Evolutionary conservation across 1,140 invertebrate species (phyloP).

Genomic region (Diorhabda carinulata): DNA sequence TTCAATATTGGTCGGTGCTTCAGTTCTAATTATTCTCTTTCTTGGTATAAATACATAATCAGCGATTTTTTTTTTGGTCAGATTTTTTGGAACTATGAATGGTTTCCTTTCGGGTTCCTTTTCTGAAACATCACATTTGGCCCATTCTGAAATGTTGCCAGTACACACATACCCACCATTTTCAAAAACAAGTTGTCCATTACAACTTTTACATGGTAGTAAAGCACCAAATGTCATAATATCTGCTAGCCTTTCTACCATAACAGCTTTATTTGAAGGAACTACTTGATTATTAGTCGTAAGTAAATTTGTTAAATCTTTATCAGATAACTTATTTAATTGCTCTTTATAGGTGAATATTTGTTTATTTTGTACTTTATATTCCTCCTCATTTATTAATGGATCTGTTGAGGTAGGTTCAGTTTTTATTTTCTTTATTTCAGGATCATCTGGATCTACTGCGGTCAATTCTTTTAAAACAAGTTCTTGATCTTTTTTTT

Average conservation of each 20-base stretch:
- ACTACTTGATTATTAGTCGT: constrained; percentile 69
- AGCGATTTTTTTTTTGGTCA: constrained; percentile 58
- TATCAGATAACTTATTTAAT: constrained; percentile 55
- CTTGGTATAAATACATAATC: constrained; percentile 63
- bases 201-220: constrained; percentile 75
- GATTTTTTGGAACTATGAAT: constrained; percentile 68
- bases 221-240: constrained; percentile 83
- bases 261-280: constrained; percentile 64
- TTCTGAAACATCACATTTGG: constrained; percentile 74
- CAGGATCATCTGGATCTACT: constrained; percentile 51
- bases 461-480: constrained; percentile 68
- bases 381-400: constrained; percentile 50
- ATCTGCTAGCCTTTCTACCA: constrained; percentile 76
- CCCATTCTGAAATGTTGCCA: constrained; percentile 86
- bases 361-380: constrained; percentile 75
- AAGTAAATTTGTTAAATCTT: constrained; percentile 62
- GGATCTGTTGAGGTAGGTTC: constrained; percentile 51
- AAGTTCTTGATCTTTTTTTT: constrained; percentile 68
- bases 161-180: constrained; percentile 75
- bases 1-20: constrained; percentile 51
- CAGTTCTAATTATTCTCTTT: constrained; percentile 58
- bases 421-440: constrained; percentile 64
- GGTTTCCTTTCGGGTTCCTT: constrained; percentile 67
- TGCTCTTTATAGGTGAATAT: constrained; percentile 64
- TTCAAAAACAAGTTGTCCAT: constrained; percentile 69